A percentile compares a stretch with the other conserved stretches of the same genome.
Conservation (phyloP, 2,888 invertebrate genomes). For the Drosophila demipolita region DNA sequence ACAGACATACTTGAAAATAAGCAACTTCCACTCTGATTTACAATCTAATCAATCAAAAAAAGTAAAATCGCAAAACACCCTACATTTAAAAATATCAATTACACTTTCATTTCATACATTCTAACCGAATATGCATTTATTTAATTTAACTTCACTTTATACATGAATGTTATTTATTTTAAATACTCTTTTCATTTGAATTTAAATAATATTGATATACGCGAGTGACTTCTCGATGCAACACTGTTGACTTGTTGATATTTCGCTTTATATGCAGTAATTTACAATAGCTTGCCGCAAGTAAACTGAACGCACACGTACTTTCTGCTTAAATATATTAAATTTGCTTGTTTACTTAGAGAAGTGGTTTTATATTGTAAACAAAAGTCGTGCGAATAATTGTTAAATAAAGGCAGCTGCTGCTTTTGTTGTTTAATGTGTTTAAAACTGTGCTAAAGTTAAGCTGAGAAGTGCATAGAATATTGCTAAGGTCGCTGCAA, state of each 20-base stretch:
- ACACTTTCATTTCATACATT: background rate
- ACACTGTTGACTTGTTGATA: background rate
- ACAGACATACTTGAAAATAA: background rate
- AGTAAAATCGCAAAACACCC: background rate
- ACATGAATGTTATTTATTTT: background rate
- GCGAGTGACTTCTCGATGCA: background rate
- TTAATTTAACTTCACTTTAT: background rate
- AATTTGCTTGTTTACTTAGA: background rate
- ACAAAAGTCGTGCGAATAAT: background rate
- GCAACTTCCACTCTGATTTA: slow-evolving; percentile 3
- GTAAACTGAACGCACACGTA: background rate
- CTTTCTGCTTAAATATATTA: background rate
- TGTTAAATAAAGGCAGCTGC: background rate
- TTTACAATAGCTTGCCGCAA: background rate
- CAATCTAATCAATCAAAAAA: background rate
- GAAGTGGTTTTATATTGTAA: background rate
- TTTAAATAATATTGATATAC: slow-evolving; percentile 4
- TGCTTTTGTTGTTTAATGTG: background rate
- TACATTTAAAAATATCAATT: background rate
- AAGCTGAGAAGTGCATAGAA: background rate
- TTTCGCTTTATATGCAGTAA: background rate
- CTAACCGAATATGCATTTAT: background rate
- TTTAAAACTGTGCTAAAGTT: background rate
- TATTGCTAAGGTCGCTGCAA: background rate
- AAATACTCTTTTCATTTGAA: background rate